These are phyloP conservation scores for Pitta sordida DNA, from an alignment of 2,113 vertebrate species.

Conservation along the genomic window DNA sequence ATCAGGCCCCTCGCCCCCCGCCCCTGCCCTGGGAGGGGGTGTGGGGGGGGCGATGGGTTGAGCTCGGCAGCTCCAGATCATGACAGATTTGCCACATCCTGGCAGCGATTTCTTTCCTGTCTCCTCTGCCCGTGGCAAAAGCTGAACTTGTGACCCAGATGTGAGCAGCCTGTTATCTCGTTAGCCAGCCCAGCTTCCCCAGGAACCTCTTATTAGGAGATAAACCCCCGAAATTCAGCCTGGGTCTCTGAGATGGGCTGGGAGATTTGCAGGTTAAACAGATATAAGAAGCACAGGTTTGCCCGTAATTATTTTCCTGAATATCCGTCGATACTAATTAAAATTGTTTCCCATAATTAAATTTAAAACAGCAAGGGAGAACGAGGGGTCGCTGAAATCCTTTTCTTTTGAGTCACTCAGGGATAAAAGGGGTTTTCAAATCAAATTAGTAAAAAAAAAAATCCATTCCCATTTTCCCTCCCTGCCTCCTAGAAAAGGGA, in stretches of 20 bases:
- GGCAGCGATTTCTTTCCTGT: background rate
- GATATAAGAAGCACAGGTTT: background rate
- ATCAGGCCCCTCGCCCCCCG: background rate
- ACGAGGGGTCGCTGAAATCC: background rate
- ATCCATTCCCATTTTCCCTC: background rate
- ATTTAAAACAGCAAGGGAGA: background rate
- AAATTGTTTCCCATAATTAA: slow-evolving; percentile 29
- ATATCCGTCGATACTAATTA: slow-evolving; percentile 45
- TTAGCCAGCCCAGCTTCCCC: background rate
- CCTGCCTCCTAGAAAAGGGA: background rate
- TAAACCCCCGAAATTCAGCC: background rate
- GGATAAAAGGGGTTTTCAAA: background rate
- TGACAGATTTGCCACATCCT: background rate
- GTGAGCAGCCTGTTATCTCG: slow-evolving; percentile 8
- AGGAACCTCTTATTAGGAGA: background rate
- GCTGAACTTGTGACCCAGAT: slow-evolving; percentile 56
- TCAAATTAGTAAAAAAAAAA: background rate
- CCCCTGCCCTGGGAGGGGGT: no score
- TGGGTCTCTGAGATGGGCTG: background rate
- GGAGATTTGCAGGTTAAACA: background rate
- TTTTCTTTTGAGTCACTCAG: background rate
- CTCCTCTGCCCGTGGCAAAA: background rate
- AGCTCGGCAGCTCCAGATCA: background rate
- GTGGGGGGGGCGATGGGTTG: background rate
- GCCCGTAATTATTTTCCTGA: slow-evolving; percentile 1